Percentiles rank a stretch among this genome's conserved stretches.
These are phyloP conservation scores for Drosophila carrolli DNA, from an alignment of 1,140 invertebrate species.

Conservation along the genomic window DNA sequence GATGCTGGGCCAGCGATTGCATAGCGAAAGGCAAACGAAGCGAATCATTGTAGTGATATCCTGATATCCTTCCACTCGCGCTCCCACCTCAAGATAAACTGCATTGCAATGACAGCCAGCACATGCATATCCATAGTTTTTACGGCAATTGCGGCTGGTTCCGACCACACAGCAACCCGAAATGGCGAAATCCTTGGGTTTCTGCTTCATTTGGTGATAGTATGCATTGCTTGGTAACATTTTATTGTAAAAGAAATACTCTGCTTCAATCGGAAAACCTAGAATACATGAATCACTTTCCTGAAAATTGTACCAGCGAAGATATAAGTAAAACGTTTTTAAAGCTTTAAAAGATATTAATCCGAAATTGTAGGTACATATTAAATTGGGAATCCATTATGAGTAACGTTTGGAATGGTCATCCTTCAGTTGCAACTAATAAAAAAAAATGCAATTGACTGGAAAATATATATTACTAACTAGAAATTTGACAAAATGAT, in stretches of 20 bases:
- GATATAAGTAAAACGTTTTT: too few relatives aligned
- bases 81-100: conserved; percentile 63
- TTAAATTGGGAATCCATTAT: too few relatives aligned
- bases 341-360: too few relatives aligned
- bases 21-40: conserved; percentile 32
- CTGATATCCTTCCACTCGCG: conserved; percentile 28
- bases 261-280: neutral
- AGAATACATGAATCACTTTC: too few relatives aligned
- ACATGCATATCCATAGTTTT: conserved; percentile 47
- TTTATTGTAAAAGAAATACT: neutral
- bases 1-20: conserved; percentile 50
- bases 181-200: neutral
- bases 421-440: too few relatives aligned
- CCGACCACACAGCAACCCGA: conserved; percentile 3
- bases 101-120: conserved; percentile 53
- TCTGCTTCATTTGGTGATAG: neutral
- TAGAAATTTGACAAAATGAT: too few relatives aligned
- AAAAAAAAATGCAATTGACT: too few relatives aligned
- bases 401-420: too few relatives aligned
- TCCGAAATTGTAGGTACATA: too few relatives aligned
- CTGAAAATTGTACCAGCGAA: too few relatives aligned
- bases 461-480: too few relatives aligned
- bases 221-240: neutral
- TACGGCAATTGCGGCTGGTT: conserved; percentile 10
- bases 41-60: conserved; percentile 62